Conservation (phyloP, 2,888 invertebrate species). For the Drosophila testacea region DNA sequence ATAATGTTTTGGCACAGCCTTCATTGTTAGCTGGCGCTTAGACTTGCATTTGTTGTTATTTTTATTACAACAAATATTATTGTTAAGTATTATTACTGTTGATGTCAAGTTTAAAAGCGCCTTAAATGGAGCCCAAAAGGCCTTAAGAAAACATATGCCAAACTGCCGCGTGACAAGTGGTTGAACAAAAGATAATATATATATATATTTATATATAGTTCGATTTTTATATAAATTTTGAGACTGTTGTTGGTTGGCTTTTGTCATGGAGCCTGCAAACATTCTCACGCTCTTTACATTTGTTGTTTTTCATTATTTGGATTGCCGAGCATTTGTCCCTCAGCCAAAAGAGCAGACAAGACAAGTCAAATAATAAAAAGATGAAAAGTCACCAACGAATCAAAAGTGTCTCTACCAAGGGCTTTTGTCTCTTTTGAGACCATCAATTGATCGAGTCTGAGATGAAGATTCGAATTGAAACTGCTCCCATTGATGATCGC, state of each 20-base stretch:
- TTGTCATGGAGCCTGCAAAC: constrained; percentile 64
- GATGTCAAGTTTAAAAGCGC: constrained; percentile 63
- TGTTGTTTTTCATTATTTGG: constrained; percentile 65
- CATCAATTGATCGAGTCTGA: constrained; percentile 25
- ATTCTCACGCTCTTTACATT: constrained; percentile 77
- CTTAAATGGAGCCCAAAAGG: constrained; percentile 55
- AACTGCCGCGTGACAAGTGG: constrained; percentile 66
- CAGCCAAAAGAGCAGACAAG: constrained; percentile 26
- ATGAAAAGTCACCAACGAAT: constrained; percentile 71
- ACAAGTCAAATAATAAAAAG: constrained; percentile 31
- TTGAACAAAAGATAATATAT: constrained; percentile 20
- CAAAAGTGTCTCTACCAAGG: constrained; percentile 51
- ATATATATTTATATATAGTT: constrained; percentile 15
- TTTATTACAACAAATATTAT: constrained; percentile 28
- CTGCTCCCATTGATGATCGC: constrained; percentile 68
- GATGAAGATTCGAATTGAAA: constrained; percentile 1
- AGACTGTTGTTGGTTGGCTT: constrained; percentile 43
- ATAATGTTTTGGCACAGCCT: constrained; percentile 42
- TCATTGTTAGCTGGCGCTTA: constrained; percentile 61
- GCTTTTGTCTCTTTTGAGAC: constrained; percentile 56
- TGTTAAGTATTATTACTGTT: constrained; percentile 38
- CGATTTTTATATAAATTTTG: constrained; percentile 11
- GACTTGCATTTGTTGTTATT: constrained; percentile 25
- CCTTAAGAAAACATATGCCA: constrained; percentile 73
- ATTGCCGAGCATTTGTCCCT: constrained; percentile 62